A percentile compares a stretch with the other conserved stretches of the same genome.
These are phyloP conservation scores for Ophion obscuratus DNA, from an alignment of 2,888 invertebrate genomes.

Conservation along the genomic window DNA sequence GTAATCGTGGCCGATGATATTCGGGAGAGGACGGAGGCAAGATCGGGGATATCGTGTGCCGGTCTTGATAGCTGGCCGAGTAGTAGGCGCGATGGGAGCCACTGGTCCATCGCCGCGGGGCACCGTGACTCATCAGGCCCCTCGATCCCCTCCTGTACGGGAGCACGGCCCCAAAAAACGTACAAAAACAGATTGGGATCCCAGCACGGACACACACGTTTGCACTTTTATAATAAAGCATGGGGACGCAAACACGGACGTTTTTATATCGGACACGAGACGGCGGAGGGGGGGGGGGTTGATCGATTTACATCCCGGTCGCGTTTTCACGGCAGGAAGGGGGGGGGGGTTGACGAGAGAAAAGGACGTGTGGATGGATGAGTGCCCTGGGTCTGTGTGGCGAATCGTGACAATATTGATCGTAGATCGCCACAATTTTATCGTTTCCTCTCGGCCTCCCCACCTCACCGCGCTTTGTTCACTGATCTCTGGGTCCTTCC, in stretches of 20 bases:
- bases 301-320: slow-evolving; percentile 83
- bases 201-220: slow-evolving; percentile 25
- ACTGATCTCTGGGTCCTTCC: slow-evolving; percentile 51
- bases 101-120: slow-evolving; percentile 81
- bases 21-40: not conserved
- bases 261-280: slow-evolving; percentile 66
- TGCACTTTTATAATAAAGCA: slow-evolving; percentile 28
- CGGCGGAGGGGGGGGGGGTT: slow-evolving; percentile 63
- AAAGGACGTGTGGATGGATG: slow-evolving; percentile 69
- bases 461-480: slow-evolving; percentile 1
- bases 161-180: slow-evolving; percentile 79
- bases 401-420: slow-evolving; percentile 67
- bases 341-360: slow-evolving; percentile 78
- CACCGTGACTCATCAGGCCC: slow-evolving; percentile 84
- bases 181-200: slow-evolving; percentile 64
- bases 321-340: slow-evolving; percentile 77
- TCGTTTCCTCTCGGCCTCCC: not conserved
- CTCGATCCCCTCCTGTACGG: slow-evolving; percentile 82
- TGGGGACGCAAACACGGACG: slow-evolving; percentile 74
- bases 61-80: not conserved
- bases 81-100: slow-evolving; percentile 75
- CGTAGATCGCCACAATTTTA: slow-evolving; percentile 64
- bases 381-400: slow-evolving; percentile 27
- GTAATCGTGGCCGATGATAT: not conserved
- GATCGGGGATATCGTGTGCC: slow-evolving; percentile 5